Evolutionary conservation across 2,797 vertebrate genomes (phyloP), one percentile per base, ranked within the genome.

Genomic region (Jordanella pulchra): DNA sequence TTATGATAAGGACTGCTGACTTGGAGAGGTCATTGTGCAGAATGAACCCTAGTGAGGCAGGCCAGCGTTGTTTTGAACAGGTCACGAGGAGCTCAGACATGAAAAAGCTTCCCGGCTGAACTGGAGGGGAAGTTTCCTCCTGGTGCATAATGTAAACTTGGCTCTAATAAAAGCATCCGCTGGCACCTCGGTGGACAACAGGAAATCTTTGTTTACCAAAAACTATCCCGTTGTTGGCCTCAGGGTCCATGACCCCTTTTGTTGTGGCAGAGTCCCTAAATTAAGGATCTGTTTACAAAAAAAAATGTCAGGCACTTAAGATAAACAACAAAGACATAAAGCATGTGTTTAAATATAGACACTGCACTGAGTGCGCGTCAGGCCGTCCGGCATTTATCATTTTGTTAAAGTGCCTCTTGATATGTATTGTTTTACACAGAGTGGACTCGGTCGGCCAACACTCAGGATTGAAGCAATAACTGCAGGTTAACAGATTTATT

Each of bases 151-250:
- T 80, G 86, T 94, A 93, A 94, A 94, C 93, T 94, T 94, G 94
- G 94, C 94, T 95, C 93, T 89, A 94, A 94, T 95, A 94, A 93
- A 92, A 91, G 94, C 91, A 92, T 94, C 93, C 92, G 88, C 94
- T 94, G 94, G 93, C 95, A 95, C 95, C 95, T 95, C 71, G 44
- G 82, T 32, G 90, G 94, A 94, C 94, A 95, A 95, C 94, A 94
- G 93, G 94, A 95, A 94, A 85, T 86, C 88, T 92, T 93, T 91
- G 86, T 94, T 94, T 94, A 94, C 84, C 64, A 39, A 85, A 92
- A 91, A 93, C 94, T 86, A 93, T 93, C 91, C 92, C 90, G 71
- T 91, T 86, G 83, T 90, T 89, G 85, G 84, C 87, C 86, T 81
- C 71, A 7, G 77, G 86, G 81, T 78, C 81, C 72, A 60, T 77